Conservation (phyloP, 37 sponge, comb jelly and placozoan species). For the Spongilla lacustris region DNA sequence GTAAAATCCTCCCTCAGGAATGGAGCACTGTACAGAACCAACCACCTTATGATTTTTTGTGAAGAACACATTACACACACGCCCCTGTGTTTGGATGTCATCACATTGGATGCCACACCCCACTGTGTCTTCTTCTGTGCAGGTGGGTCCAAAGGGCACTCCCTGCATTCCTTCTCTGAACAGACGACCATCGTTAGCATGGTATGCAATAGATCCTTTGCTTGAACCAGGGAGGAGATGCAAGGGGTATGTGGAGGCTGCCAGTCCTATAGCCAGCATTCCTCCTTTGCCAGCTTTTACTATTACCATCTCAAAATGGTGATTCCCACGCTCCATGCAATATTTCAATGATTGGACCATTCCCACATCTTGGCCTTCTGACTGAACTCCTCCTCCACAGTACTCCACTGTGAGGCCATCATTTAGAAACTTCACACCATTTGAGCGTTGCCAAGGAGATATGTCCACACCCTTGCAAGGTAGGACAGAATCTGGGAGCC, state of each 20-base stretch:
- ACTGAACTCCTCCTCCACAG: slow-evolving; percentile 42
- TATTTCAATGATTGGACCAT: slow-evolving; percentile 56
- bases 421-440: slow-evolving; percentile 50
- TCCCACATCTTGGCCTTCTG: slow-evolving; percentile 61
- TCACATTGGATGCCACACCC: slow-evolving; percentile 77
- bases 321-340: slow-evolving; percentile 41
- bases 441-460: slow-evolving; percentile 75
- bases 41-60: slow-evolving; percentile 80
- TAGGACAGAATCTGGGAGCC: slow-evolving; percentile 13
- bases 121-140: slow-evolving; percentile 67
- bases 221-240: slow-evolving; percentile 80
- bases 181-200: slow-evolving; percentile 77
- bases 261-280: slow-evolving; percentile 79
- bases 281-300: slow-evolving; percentile 62
- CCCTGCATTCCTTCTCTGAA: slow-evolving; percentile 66
- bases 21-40: slow-evolving; percentile 59
- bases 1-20: slow-evolving; percentile 82
- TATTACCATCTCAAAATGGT: slow-evolving; percentile 87
- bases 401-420: slow-evolving; percentile 71
- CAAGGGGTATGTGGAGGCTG: slow-evolving; percentile 63
- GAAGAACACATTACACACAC: slow-evolving; percentile 64
- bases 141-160: slow-evolving; percentile 68
- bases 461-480: slow-evolving; percentile 51
- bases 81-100: background rate
- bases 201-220: slow-evolving; percentile 75